Base-by-base conservation (phyloP, 2,888 invertebrate genomes). In the Phengaris arion region DNA sequence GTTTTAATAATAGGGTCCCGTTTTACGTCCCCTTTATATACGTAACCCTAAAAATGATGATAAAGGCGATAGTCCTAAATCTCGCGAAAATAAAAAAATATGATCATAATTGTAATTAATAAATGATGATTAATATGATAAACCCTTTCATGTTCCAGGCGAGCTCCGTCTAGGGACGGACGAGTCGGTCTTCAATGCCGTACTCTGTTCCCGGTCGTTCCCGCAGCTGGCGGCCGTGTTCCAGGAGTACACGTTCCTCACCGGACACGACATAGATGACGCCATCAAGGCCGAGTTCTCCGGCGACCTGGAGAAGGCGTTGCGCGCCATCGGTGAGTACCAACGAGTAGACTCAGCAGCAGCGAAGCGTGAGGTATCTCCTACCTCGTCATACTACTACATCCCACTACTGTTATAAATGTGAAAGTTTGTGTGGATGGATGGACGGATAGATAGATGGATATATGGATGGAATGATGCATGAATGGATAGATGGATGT, bases 221-320 rank as follows among this genome's bases (percentile, higher is more conserved):
- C 85, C 89, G 57, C 94, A 94, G 79, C 87, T 94, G 81, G 91
- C 91, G 52, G 93, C 94, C 79, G 88, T 94, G 57, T 95, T 96
- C 90, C 94, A 95, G 74, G 96, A 97, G 85, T 98, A 98, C 87
- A 94, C 96, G 79, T 94, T 91, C 84, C 93, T 96, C 77, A 97
- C 97, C 0, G 97, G 97, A 0, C 97, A 97, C 81, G 95, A 96
- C 73, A 95, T 98, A 81, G 97, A 97, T 79, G 95, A 96, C 82
- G 97, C 97, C 0, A 96, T 98, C 85, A 96, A 96, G 83, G 95
- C 95, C 8, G 98, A 98, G 89, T 97, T 98, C 92, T 97, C 97
- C 4, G 98, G 98, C 0, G 97, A 98, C 83, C 82, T 94, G 74
- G 96, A 97, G 90, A 95, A 96, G 82, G 98, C 97, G 35, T 93